phyloP scores from a whole-genome alignment of 2,888 invertebrate species.

The Malthinus flaveolus region DNA sequence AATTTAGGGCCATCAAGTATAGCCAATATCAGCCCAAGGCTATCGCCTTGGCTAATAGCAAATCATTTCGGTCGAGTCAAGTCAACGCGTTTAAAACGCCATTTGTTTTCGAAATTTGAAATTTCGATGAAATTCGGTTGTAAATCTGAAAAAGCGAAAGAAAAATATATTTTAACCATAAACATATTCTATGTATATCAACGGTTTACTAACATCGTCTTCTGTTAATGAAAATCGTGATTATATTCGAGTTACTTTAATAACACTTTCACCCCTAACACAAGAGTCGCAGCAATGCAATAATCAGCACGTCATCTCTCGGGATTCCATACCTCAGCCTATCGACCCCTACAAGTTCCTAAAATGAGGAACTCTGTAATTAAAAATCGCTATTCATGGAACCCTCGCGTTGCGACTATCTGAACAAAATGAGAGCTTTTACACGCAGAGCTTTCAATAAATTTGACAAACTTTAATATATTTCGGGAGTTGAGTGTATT shows the following conservation, averaged over 20 bases:
- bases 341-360: slow-evolving; percentile 26
- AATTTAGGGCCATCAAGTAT: no score
- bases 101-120: no score
- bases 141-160: no score
- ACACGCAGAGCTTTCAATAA: slow-evolving; percentile 39
- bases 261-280: slow-evolving; percentile 13
- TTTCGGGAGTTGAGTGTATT: slow-evolving; percentile 35
- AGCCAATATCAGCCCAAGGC: no score
- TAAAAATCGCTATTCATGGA: slow-evolving; percentile 40
- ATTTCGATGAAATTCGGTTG: no score
- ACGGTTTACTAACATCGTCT: not conserved
- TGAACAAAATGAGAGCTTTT: slow-evolving; percentile 37
- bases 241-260: slow-evolving; percentile 15
- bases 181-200: no score
- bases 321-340: slow-evolving; percentile 24
- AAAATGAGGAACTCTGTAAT: slow-evolving; percentile 36
- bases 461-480: slow-evolving; percentile 41
- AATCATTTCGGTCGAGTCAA: no score
- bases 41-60: no score
- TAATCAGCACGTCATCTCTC: slow-evolving; percentile 20
- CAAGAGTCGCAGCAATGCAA: slow-evolving; percentile 18
- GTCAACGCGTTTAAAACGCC: no score
- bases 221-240: slow-evolving; percentile 5
- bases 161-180: no score
- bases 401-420: slow-evolving; percentile 34